Evolutionary conservation across 1,140 invertebrate species (phyloP), one percentile per base, ranked within the genome.

Genomic region (Marisa cornuarietis): DNA sequence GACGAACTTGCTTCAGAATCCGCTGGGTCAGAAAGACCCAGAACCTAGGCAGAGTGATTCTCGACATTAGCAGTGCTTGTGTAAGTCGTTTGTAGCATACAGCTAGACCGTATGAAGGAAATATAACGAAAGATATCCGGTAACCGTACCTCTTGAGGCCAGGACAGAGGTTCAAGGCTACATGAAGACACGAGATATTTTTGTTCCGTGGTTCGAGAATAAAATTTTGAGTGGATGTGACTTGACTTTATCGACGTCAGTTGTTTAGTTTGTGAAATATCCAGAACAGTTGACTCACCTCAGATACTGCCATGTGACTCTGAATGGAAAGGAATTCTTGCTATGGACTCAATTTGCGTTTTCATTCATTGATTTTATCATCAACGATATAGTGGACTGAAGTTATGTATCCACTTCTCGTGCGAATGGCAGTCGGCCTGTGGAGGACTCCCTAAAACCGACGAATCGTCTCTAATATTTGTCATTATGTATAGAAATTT

Each of bases 91-190:
- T 51, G 69, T 24, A 51, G 31, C 31, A 49, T 71, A 71, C 26
- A 7, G 16, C 24, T 26, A 18, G 4, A 58, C 54, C 54, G 8
- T 58, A 58, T 58, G 11, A 58, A 58, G 8, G 4, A 58, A 71
- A 71, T 51, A 16, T n/a, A 71, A 14, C 31, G 69, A 51, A 18
- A 49, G 51, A 71, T 51, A 71, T 71, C 51, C 51, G 20, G 24
- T 42, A 71, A 51, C 26, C 69, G 16, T 42, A 22, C 69, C 31
- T 71, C 22, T 71, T n/a, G 54, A 71, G 61, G 71, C 22, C 78
- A 79, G 58, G 71, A 72, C 71, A 79, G 78, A 78, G 71, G 78
- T 79, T 73, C 71, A 73, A 79, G 78, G 78, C 78, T 79, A 74
- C 52, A 61, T 73, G 63, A 77, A 77, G 76, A 77, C 76, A 77